Conservation (phyloP, 2,888 invertebrate species). For the Nasonovia ribisnigri region DNA sequence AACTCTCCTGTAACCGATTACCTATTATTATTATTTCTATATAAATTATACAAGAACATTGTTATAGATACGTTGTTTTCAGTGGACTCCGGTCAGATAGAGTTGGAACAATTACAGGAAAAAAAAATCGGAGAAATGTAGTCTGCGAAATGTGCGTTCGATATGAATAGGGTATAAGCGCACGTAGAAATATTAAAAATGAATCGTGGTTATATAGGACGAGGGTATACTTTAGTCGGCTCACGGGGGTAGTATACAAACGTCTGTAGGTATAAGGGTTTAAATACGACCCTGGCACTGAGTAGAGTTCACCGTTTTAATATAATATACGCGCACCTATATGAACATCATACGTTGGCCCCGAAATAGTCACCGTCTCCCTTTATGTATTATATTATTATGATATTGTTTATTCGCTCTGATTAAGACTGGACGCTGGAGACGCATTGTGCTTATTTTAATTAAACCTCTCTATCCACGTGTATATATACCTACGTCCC, state of each 20-base stretch:
- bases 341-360: not conserved
- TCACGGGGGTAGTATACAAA: not conserved
- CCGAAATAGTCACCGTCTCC: not conserved
- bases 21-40: not conserved
- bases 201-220: not conserved
- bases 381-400: not conserved
- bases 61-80: not conserved
- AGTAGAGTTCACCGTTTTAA: not conserved
- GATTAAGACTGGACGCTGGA: constrained; percentile 49
- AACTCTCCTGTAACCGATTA: not conserved
- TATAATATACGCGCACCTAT: not conserved
- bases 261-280: not conserved
- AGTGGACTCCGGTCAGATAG: not conserved
- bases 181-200: not conserved
- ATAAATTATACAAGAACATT: not conserved
- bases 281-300: not conserved
- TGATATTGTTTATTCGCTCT: constrained; percentile 30
- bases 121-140: not conserved
- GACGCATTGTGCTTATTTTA: constrained; percentile 44
- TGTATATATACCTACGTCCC: not conserved
- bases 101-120: not conserved
- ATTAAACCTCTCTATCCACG: not conserved
- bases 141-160: not conserved
- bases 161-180: not conserved
- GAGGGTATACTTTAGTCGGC: not conserved